Evolutionary conservation across 2,113 vertebrate genomes (phyloP), one percentile per base, ranked within the genome.

Genomic region (Cercopithecus mona): DNA sequence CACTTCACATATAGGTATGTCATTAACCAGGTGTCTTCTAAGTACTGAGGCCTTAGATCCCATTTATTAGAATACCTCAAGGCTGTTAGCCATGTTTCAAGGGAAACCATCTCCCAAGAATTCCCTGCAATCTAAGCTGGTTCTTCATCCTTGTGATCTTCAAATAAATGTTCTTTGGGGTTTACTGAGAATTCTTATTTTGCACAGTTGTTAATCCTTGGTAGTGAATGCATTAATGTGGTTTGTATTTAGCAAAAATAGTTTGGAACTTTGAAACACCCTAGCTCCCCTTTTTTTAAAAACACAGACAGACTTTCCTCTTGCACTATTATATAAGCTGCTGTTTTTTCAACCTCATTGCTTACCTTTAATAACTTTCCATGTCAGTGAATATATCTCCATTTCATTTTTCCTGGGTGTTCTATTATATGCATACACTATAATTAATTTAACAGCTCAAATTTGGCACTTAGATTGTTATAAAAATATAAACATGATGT

Each of bases 21-120:
- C 75, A 66, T 92, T 96, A 96, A 57, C 79, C 90, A 92, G 83
- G 70, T 90, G 1, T 89, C 73, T 72, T 85, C 68, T 50, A 43
- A 80, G 35, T 38, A 72, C 66, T 20, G 13, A 86, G 38, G 66
- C 40, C 48, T 81, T 92, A 95, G 48, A 94, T 92, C 83, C 25
- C n/a, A 17, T 79, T 95, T 97, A 61, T 7, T 94, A n/a, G 90
- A 92, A 76, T 72, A 38, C 96, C 96, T 96, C 20, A 55, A 72
- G 89, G 95, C 73, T 76, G 4, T 86, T 81, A 84, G 64, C 50
- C 25, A 91, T 4, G 2, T 79, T 97, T 83, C 72, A 89, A 88
- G 59, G 45, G 66, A 90, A 82, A 59, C 72, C 22, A n/a, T 72
- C 79, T 86, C 82, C 52, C 45, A 59, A 95, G 20, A 81, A 45